Percentiles rank a stretch among this genome's conserved stretches.
Evolutionary conservation across 2,888 invertebrate species (phyloP).

Genomic region (Myopa testacea): DNA sequence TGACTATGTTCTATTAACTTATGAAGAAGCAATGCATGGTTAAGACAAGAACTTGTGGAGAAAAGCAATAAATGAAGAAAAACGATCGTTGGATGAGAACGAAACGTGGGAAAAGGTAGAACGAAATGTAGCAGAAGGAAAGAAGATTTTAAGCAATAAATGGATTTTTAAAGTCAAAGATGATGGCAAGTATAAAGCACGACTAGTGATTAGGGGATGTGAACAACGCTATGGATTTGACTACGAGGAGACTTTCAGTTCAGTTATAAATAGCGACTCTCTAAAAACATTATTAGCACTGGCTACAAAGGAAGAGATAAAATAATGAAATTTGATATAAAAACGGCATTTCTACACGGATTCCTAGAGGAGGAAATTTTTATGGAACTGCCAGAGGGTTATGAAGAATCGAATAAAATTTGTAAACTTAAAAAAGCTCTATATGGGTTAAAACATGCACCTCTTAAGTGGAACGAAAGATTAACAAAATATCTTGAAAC

Average conservation of each 20-base stretch:
- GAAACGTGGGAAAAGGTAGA: constrained; percentile 7
- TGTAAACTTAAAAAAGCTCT: constrained; percentile 10
- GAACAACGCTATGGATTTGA: constrained; percentile 14
- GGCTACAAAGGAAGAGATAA: background rate
- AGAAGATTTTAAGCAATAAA: background rate
- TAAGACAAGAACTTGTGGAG: background rate
- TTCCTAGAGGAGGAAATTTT: background rate
- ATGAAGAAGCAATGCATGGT: constrained; percentile 6
- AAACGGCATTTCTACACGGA: constrained; percentile 2
- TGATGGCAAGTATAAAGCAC: constrained; percentile 23
- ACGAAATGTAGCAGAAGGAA: background rate
- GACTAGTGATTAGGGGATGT: constrained; percentile 18
- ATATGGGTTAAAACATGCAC: constrained; percentile 9
- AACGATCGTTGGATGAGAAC: constrained; percentile 2
- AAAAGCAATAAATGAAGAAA: constrained; percentile 18
- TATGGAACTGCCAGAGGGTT: constrained; percentile 16
- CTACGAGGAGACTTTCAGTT: constrained; percentile 17
- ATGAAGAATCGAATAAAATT: constrained; percentile 1
- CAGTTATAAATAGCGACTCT: constrained; percentile 1
- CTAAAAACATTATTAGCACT: background rate
- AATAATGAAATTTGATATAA: constrained; percentile 6
- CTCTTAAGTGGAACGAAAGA: background rate
- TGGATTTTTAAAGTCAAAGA: constrained; percentile 3
- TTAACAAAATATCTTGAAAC: constrained; percentile 8
- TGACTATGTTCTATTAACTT: background rate